A percentile compares a stretch with the other conserved stretches of the same genome.
These are phyloP conservation scores for Smittia aterrima DNA, from an alignment of 2,888 invertebrate species.

Conservation along the genomic window DNA sequence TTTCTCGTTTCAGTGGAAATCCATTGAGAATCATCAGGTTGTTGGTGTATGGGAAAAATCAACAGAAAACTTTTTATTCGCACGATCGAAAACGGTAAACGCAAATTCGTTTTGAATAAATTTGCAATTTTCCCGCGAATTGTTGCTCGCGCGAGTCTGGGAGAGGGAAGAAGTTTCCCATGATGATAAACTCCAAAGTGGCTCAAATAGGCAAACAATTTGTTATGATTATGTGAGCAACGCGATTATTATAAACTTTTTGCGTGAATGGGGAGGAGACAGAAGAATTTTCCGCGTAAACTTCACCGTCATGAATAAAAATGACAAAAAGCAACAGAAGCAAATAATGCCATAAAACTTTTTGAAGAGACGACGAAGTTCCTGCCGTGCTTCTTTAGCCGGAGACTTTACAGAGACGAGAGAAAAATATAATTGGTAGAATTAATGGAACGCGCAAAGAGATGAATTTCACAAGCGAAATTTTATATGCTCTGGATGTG, in stretches of 20 bases:
- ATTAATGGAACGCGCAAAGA: conserved; percentile 33
- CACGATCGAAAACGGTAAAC: background rate
- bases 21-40: background rate
- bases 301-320: background rate
- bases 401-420: background rate
- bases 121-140: conserved; percentile 3
- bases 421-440: conserved; percentile 30
- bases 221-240: conserved; percentile 3
- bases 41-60: conserved; percentile 17
- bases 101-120: background rate
- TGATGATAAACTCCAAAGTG: background rate
- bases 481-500: conserved; percentile 34
- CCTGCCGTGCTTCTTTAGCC: background rate
- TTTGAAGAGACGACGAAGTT: conserved; percentile 20
- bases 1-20: background rate
- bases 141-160: background rate
- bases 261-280: background rate
- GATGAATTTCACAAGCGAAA: conserved; percentile 11
- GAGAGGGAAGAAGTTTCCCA: background rate
- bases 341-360: conserved; percentile 10
- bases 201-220: conserved; percentile 25
- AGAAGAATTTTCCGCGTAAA: background rate
- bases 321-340: conserved; percentile 16
- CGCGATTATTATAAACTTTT: conserved; percentile 13
- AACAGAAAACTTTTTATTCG: background rate